Base-by-base conservation (phyloP, 2,888 invertebrate genomes). In the Alsophila aescularia region DNA sequence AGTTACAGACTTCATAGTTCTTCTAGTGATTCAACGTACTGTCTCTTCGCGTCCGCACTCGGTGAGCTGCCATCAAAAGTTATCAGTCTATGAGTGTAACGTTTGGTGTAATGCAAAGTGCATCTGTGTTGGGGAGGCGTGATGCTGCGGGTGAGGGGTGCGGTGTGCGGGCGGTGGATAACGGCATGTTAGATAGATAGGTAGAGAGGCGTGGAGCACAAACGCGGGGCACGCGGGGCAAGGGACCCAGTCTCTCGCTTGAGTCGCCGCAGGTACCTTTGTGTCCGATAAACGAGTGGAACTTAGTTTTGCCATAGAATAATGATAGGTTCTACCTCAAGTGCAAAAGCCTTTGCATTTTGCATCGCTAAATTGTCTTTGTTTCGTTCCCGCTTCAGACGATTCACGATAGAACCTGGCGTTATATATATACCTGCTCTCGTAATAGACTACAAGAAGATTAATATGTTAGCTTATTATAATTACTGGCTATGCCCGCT, bases 131-230 rank as follows among this genome's bases (percentile, higher is more conserved):
- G 34, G 16, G 36, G 0, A 15, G 29, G 21, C 14, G 37, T 10
- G 32, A 37, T 24, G 29, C 16, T n/a, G 40, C 7, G n/a, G n/a
- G n/a, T n/a, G n/a, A n/a, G 41, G 36, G 53, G 35, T 43, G 47
- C 31, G 53, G 57, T 29, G 44, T 4, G 27, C 8, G 39, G 41
- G 32, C 36, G 49, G 41, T 58, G 48, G 50, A 63, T 73, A 70
- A 70, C 74, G 74, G 74, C 67, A 61, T 58, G 64, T 66, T 63
- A n/a, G n/a, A 61, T 70, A 65, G 59, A 63, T 64, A 60, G 63
- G 45, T 24, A 8, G 24, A 24, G 18, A 13, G 45, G 29, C 21
- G 27, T 12, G 45, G 34, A 44, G 27, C 34, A 49, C 32, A 39
- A 27, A 35, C 40, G 36, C 10, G 15, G 35, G 24, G 48, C 21